phyloP scores from a whole-genome alignment of 2,888 invertebrate genomes.

The Elmis aenea region DNA sequence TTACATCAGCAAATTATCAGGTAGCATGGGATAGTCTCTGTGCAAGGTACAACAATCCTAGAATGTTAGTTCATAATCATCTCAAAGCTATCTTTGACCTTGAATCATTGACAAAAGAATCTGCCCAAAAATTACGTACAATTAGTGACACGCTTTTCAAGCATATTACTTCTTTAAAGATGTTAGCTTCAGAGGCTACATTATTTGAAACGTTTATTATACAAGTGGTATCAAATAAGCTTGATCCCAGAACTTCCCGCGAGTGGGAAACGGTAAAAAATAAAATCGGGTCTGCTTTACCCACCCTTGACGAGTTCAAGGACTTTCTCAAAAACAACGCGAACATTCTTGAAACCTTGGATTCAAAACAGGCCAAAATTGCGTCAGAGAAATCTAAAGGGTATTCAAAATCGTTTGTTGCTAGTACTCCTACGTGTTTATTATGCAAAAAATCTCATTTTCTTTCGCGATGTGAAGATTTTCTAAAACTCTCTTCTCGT shows the following conservation, averaged over 20 bases:
- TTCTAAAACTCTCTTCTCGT: background rate
- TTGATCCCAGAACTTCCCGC: no score
- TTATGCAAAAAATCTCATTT: background rate
- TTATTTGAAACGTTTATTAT: background rate
- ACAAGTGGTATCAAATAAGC: background rate
- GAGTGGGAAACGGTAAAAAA: no score
- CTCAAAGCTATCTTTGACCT: constrained; percentile 1
- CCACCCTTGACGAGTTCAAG: constrained; percentile 1
- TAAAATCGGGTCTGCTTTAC: no score
- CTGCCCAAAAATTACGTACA: background rate
- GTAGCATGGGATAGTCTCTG: constrained; percentile 1
- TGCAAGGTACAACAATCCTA: background rate
- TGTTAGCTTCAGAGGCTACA: background rate
- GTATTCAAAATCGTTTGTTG: constrained; percentile 1
- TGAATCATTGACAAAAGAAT: background rate
- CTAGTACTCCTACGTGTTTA: background rate
- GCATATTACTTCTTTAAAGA: background rate
- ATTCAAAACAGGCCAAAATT: background rate
- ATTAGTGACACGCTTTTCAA: constrained; percentile 1
- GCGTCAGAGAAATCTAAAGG: background rate
- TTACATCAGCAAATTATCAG: background rate
- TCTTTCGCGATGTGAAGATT: constrained; percentile 2
- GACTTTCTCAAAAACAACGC: background rate
- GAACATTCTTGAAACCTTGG: background rate
- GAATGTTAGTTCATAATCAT: constrained; percentile 4